Evolutionary conservation across 1,140 invertebrate genomes (phyloP), one percentile per base, ranked within the genome.

Genomic region (Brachionus angularis): DNA sequence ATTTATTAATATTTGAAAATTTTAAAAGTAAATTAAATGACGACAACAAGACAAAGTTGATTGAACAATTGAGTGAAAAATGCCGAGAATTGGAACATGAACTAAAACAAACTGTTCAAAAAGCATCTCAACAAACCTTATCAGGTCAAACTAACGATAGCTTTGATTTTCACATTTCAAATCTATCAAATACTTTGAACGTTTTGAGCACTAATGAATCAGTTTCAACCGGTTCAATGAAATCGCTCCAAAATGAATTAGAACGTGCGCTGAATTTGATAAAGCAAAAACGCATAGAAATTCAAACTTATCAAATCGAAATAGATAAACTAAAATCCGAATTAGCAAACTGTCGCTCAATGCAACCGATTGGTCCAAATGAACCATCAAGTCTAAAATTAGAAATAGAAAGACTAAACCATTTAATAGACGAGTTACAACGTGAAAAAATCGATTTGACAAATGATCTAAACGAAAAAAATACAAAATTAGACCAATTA

Each of bases 201-300:
- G 23, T 36, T 16, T 12, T 58, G n/a, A 58, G 53, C 53, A 58
- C 33, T 25, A 58, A 58, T 58, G 53, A 58, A 39, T 58, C 53
- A 39, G 27, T 39, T 4, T 23, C 33, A 8, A 58, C 53, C 1
- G 42, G 42, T 27, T 67, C 62, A 29, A 67, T 67, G 39, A 67
- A 50, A 46, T 50, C 62, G 29, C n/a, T 67, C n/a, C 62, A 67
- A 36, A 46, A 50, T 34, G 62, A 67, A 50, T 36, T 67, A 46
- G 62, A 67, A 34, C 39, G 62, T 21, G 62, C 62, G 3, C 14
- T 67, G 21, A 47, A 25, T 29, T 50, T 47, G n/a, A 34, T 47
- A 0, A 50, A 67, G 36, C 62, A 67, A 46, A 67, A 67, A 67
- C 34, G 33, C 12, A 14, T 34, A 10, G 53, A 58, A 36, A 58